Evolutionary conservation across 2,113 vertebrate genomes (phyloP).

Genomic region (Crotalus tigris): DNA sequence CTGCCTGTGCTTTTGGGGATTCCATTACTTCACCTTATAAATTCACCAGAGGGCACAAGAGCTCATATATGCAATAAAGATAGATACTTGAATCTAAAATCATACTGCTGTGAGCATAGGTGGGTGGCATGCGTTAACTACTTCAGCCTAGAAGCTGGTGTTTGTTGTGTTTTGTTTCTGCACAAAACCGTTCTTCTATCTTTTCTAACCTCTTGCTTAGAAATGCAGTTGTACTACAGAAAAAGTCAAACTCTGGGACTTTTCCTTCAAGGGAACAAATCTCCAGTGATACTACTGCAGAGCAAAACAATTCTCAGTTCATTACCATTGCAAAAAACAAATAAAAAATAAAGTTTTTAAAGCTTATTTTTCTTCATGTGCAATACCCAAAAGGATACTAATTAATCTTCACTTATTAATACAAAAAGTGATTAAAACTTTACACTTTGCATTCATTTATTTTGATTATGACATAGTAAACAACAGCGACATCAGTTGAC

Average conservation of each 20-base stretch:
- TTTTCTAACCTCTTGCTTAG: neutral
- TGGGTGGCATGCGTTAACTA: slow-evolving; percentile 1
- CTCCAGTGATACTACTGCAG: neutral
- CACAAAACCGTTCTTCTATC: neutral
- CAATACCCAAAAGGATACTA: neutral
- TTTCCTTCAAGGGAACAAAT: neutral
- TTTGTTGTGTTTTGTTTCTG: neutral
- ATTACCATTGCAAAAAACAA: slow-evolving; percentile 2
- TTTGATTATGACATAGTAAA: neutral
- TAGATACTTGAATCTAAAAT: slow-evolving; percentile 7
- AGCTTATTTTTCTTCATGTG: neutral
- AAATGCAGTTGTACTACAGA: neutral
- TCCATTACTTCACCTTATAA: neutral
- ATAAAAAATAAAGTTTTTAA: neutral
- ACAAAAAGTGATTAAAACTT: slow-evolving; percentile 20
- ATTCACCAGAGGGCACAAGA: neutral
- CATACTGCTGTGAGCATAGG: neutral
- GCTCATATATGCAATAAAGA: neutral
- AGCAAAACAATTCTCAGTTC: slow-evolving; percentile 22
- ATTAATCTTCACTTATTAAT: slow-evolving; percentile 38
- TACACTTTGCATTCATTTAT: slow-evolving; percentile 3
- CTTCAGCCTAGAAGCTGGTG: neutral
- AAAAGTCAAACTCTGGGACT: neutral
- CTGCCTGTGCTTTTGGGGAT: neutral
- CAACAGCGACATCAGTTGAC: neutral